These are phyloP conservation scores for Palythoa caribaeorum DNA, from an alignment of 92 coral and sea anemone genomes.

Conservation along the genomic window DNA sequence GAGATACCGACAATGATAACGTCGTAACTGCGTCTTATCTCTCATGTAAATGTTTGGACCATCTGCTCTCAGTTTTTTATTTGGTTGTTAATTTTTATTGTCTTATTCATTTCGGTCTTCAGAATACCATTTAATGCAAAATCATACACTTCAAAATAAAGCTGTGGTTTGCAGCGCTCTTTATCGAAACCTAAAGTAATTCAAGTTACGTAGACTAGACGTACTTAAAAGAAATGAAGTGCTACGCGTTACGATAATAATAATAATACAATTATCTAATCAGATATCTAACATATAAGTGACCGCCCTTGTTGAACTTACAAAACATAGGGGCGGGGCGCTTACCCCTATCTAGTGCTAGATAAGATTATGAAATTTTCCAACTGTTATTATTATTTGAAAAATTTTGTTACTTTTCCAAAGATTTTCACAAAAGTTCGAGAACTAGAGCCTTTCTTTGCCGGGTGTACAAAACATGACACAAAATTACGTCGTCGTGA, in stretches of 20 bases:
- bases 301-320: neutral
- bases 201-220: too few species aligned
- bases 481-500: constrained; percentile 15
- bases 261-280: constrained; percentile 7
- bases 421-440: neutral
- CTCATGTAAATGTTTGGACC: neutral
- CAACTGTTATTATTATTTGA: neutral
- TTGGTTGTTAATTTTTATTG: neutral
- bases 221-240: neutral
- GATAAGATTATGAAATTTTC: neutral
- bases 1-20: neutral
- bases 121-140: too few species aligned
- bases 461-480: neutral
- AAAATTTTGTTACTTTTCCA: neutral
- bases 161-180: too few species aligned
- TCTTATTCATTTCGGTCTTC: too few species aligned
- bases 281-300: constrained; percentile 19
- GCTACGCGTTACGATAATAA: neutral
- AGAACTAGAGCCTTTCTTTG: neutral
- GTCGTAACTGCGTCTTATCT: neutral
- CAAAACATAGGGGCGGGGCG: constrained; percentile 37
- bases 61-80: neutral
- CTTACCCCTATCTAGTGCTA: neutral
- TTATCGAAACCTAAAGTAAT: too few species aligned
- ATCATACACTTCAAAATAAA: too few species aligned